Conservation (phyloP, 2,888 invertebrate genomes). For the Podabrus alpinus region DNA sequence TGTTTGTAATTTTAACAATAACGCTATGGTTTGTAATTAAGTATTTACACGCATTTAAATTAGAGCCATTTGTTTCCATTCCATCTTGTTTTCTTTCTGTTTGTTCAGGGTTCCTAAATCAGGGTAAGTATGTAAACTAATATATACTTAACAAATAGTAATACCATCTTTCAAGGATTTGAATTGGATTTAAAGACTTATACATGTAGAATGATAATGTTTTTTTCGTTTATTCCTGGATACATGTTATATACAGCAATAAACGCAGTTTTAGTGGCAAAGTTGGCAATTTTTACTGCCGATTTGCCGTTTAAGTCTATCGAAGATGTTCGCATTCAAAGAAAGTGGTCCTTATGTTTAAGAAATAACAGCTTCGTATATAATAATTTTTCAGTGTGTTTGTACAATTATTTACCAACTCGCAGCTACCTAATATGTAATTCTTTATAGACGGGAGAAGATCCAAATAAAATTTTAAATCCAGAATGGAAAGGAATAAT, state of each 20-base stretch:
- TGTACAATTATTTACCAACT: neutral
- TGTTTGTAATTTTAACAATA: conserved; percentile 41
- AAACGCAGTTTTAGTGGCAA: conserved; percentile 53
- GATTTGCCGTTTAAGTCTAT: conserved; percentile 50
- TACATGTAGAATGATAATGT: conserved; percentile 45
- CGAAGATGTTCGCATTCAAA: conserved; percentile 47
- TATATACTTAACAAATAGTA: conserved; percentile 3
- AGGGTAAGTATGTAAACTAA: conserved; percentile 42
- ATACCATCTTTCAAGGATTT: conserved; percentile 41
- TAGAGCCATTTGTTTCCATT: conserved; percentile 40
- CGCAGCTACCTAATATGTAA: neutral
- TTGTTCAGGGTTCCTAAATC: conserved; percentile 48
- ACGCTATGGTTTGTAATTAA: conserved; percentile 44
- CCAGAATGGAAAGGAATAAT: conserved; percentile 47
- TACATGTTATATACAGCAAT: conserved; percentile 46
- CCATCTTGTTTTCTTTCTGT: conserved; percentile 46
- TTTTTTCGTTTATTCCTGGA: conserved; percentile 47
- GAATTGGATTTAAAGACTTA: conserved; percentile 45
- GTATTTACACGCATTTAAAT: conserved; percentile 36
- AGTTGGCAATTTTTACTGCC: conserved; percentile 50
- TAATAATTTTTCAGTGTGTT: conserved; percentile 45
- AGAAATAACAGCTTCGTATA: conserved; percentile 53
- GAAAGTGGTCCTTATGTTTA: conserved; percentile 53
- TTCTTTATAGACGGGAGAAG: neutral
- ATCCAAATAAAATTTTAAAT: conserved; percentile 30